A percentile compares a stretch with the other conserved stretches of the same genome.
These are phyloP conservation scores for Pterois miles DNA, from an alignment of 2,797 vertebrate genomes.

Conservation along the genomic window DNA sequence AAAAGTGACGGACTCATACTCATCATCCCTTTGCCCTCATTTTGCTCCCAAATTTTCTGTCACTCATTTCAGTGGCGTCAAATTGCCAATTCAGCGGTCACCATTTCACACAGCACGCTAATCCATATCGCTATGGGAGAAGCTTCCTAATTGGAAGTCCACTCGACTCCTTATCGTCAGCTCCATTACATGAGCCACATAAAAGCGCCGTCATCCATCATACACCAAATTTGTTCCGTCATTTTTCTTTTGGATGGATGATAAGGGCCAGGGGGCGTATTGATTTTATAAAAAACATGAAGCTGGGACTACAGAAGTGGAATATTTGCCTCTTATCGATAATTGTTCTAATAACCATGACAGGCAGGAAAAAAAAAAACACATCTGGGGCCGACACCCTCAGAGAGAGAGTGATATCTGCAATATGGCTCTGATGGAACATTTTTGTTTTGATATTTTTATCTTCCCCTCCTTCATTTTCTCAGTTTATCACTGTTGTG, in stretches of 20 bases:
- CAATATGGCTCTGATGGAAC: background rate
- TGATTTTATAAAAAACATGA: conserved; percentile 80
- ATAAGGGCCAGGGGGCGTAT: conserved; percentile 76
- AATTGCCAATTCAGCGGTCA: conserved; percentile 51
- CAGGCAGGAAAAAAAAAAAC: conserved; percentile 36
- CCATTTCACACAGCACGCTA: conserved; percentile 54
- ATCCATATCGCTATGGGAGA: conserved; percentile 59
- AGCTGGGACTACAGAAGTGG: conserved; percentile 73
- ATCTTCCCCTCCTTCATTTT: background rate
- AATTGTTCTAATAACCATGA: conserved; percentile 87
- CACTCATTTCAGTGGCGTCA: conserved; percentile 48
- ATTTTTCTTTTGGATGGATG: conserved; percentile 71
- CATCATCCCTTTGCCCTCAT: conserved; percentile 29
- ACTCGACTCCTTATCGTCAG: conserved; percentile 70
- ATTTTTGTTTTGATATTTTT: conserved; percentile 14
- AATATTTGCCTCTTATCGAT: conserved; percentile 80
- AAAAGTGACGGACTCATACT: conserved; percentile 26
- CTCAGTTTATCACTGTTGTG: background rate
- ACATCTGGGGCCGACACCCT: conserved; percentile 53
- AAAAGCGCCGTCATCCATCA: conserved; percentile 74
- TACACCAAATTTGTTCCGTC: conserved; percentile 76
- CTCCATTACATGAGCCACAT: conserved; percentile 65
- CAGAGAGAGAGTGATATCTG: conserved; percentile 31
- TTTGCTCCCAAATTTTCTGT: conserved; percentile 47
- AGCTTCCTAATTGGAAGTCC: conserved; percentile 72